These are phyloP conservation scores for Acanthosepion esculentum DNA, from an alignment of 2,888 invertebrate species.

Conservation along the genomic window DNA sequence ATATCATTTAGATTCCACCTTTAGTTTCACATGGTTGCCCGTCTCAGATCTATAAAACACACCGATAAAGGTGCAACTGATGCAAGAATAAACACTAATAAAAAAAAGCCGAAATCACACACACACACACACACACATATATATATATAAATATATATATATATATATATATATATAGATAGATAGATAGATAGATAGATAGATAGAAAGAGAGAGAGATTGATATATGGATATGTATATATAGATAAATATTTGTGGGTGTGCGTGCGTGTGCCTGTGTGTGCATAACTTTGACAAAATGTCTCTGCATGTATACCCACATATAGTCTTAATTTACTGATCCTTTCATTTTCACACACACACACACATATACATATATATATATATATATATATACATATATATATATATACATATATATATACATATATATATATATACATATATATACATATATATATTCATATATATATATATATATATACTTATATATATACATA, in stretches of 20 bases:
- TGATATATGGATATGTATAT: no score
- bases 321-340: no score
- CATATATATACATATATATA: neutral
- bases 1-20: constrained; percentile 9
- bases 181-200: no score
- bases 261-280: neutral
- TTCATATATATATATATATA: neutral
- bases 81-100: no score
- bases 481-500: neutral
- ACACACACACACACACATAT: neutral
- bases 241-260: neutral
- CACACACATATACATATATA: no score
- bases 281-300: neutral
- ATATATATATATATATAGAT: neutral
- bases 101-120: no score
- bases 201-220: no score
- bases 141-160: neutral
- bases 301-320: no score
- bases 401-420: neutral
- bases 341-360: no score
- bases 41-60: neutral
- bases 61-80: no score
- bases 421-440: neutral
- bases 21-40: neutral
- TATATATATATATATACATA: neutral